A percentile compares a stretch with the other conserved stretches of the same genome.
These are phyloP conservation scores for Liopterus haemorrhoidalis DNA, from an alignment of 2,888 invertebrate species.

Conservation along the genomic window DNA sequence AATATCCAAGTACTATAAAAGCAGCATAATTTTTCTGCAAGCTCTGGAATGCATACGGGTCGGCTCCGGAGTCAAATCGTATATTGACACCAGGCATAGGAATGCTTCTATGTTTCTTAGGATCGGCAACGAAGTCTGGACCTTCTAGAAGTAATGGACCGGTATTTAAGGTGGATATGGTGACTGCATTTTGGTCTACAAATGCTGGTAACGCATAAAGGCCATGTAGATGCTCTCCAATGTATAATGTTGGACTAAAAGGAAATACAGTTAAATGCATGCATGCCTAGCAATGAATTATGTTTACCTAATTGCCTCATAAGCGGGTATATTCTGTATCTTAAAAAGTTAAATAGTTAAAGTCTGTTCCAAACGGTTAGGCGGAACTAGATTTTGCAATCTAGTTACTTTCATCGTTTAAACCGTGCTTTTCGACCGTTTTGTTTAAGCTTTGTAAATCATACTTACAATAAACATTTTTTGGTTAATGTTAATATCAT, in stretches of 20 bases:
- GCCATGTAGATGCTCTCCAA: conserved; percentile 82
- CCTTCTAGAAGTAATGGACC: conserved; percentile 69
- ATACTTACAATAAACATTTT: too few relatives aligned
- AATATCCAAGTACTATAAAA: conserved; percentile 57
- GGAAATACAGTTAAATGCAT: too few relatives aligned
- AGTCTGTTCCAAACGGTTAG: too few relatives aligned
- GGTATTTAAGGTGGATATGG: conserved; percentile 67
- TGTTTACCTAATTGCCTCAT: too few relatives aligned
- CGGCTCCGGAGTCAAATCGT: conserved; percentile 22
- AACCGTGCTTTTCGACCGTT: too few relatives aligned
- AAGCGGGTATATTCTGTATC: too few relatives aligned
- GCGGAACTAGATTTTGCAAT: too few relatives aligned
- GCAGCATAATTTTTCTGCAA: conserved; percentile 28
- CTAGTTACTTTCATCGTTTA: too few relatives aligned
- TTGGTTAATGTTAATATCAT: too few relatives aligned
- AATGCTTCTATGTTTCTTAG: conserved; percentile 34
- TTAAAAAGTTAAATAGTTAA: conserved; percentile 25
- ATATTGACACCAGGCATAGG: conserved; percentile 28
- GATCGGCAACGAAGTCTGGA: conserved; percentile 46
- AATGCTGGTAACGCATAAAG: conserved; percentile 88
- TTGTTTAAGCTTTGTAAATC: too few relatives aligned
- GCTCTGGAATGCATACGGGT: conserved; percentile 39
- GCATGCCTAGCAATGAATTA: too few relatives aligned
- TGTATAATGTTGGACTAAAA: conserved; percentile 82
- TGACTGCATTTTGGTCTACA: conserved; percentile 84